Base-by-base conservation (phyloP, 2,797 vertebrate species). In the Bradypus variegatus region DNA sequence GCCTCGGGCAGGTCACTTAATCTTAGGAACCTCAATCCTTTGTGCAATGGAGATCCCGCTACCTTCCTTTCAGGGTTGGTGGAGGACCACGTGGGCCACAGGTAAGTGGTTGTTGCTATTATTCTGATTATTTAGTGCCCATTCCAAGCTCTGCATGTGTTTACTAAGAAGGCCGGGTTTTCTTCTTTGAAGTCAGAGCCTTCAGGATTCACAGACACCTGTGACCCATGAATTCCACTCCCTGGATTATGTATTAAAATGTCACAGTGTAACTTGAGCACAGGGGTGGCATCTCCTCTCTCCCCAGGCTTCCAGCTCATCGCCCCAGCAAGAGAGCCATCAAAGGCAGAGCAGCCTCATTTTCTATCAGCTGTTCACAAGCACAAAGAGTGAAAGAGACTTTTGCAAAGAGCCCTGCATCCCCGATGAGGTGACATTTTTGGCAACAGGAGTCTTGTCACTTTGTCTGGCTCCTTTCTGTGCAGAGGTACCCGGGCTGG, bases 331-430 rank as follows among this genome's bases (percentile, higher is more conserved):
- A 60, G 48, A 62, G 53, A 3, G 3, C 45, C 53, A 21, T 15
- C 6, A 3, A 9, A 45, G 45, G 6, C 48, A 29, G 25, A 45
- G n/a, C 31, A 10, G 14, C 15, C 48, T 65, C 27, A 1, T 45
- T 21, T 29, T 53, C 69, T 25, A 0, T 19, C 69, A 38, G 31
- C 67, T 48, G 38, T 23, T 77, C 80, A 0, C 21, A 4, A 8
- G 23, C 50, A 41, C 8, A 3, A 45, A 27, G 19, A 14, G 45
- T 1, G 31, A 19, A 45, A 53, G 41, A 9, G 8, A 45, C 33
- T 12, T 15, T 64, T 0, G 2, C 53, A 2, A 60, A 45, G 77
- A 11, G 23, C 25, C 14, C 29, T 0, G 13, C 13, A 0, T 41
- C 10, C 14, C 33, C 2, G 2, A 4, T 15, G 11, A 53, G 58